Conservation (phyloP, 2,797 vertebrate species). For the Steatocranus sp. region DNA sequence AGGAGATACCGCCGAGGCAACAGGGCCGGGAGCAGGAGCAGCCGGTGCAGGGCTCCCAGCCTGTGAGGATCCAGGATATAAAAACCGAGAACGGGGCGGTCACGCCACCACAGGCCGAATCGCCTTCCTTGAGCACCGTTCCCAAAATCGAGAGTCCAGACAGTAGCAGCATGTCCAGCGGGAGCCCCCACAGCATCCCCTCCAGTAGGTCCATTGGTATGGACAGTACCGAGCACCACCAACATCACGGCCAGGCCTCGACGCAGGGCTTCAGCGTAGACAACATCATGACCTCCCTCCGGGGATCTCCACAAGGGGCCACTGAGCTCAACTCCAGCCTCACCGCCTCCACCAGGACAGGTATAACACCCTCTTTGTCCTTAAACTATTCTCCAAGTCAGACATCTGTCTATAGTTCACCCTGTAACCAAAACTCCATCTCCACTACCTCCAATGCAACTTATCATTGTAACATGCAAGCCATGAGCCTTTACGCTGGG, state of each 20-base stretch:
- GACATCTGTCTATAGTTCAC: slow-evolving; percentile 85
- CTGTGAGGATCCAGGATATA: slow-evolving; percentile 92
- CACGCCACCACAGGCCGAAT: slow-evolving; percentile 86
- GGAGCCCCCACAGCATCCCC: slow-evolving; percentile 85
- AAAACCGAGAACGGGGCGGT: slow-evolving; percentile 91
- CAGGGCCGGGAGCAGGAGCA: slow-evolving; percentile 76
- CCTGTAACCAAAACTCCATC: slow-evolving; percentile 86
- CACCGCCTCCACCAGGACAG: slow-evolving; percentile 75
- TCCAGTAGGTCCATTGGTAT: slow-evolving; percentile 82
- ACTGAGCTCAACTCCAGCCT: slow-evolving; percentile 78
- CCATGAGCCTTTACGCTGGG: slow-evolving; percentile 94
- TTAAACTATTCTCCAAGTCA: slow-evolving; percentile 83
- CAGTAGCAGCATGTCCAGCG: slow-evolving; percentile 91
- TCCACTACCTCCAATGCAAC: slow-evolving; percentile 83
- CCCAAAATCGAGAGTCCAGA: slow-evolving; percentile 94
- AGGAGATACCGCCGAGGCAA: slow-evolving; percentile 75
- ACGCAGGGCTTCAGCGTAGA: slow-evolving; percentile 94
- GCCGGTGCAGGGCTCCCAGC: slow-evolving; percentile 72
- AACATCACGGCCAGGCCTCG: slow-evolving; percentile 75
- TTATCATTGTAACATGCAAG: slow-evolving; percentile 97
- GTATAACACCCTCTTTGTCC: slow-evolving; percentile 80
- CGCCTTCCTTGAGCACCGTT: slow-evolving; percentile 83
- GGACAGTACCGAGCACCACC: slow-evolving; percentile 81
- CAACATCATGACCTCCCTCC: slow-evolving; percentile 94
- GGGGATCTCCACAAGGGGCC: slow-evolving; percentile 85